phyloP scores from a whole-genome alignment of 2,888 invertebrate genomes.

The Nebria brevicollis region DNA sequence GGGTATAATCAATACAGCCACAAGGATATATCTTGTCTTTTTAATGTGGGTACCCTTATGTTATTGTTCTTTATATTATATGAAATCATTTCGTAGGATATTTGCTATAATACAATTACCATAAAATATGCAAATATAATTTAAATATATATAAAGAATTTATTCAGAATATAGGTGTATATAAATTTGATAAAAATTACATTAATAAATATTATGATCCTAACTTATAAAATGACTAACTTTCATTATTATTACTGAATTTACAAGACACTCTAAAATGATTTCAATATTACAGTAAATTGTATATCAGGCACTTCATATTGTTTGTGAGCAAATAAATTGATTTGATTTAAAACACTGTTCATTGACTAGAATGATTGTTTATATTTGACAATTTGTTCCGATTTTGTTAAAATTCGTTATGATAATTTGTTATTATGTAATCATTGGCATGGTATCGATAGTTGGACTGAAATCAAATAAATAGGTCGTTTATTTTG shows the following conservation, averaged over 20 bases:
- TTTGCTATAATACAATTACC: not conserved
- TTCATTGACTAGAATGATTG: not conserved
- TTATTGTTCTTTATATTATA: constrained; percentile 27
- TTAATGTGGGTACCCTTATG: constrained; percentile 40
- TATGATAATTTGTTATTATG: constrained; percentile 25
- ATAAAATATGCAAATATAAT: not conserved
- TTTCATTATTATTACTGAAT: too few relatives aligned
- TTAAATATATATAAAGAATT: not conserved
- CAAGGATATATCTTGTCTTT: constrained; percentile 30
- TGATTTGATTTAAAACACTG: too few relatives aligned
- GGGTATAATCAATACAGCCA: constrained; percentile 29
- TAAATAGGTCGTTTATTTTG: not conserved
- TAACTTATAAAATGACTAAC: too few relatives aligned
- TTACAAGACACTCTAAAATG: too few relatives aligned
- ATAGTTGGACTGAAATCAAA: constrained; percentile 31
- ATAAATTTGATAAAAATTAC: too few relatives aligned
- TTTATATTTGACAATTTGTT: not conserved
- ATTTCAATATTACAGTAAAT: too few relatives aligned
- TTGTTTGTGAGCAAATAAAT: too few relatives aligned
- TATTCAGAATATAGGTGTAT: too few relatives aligned
- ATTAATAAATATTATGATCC: too few relatives aligned
- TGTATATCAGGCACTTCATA: too few relatives aligned
- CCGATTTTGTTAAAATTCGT: constrained; percentile 30
- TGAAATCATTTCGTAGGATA: constrained; percentile 4
- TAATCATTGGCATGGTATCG: constrained; percentile 30